These are phyloP conservation scores for Danaus plexippus DNA, from an alignment of 1,140 invertebrate species.

Conservation along the genomic window DNA sequence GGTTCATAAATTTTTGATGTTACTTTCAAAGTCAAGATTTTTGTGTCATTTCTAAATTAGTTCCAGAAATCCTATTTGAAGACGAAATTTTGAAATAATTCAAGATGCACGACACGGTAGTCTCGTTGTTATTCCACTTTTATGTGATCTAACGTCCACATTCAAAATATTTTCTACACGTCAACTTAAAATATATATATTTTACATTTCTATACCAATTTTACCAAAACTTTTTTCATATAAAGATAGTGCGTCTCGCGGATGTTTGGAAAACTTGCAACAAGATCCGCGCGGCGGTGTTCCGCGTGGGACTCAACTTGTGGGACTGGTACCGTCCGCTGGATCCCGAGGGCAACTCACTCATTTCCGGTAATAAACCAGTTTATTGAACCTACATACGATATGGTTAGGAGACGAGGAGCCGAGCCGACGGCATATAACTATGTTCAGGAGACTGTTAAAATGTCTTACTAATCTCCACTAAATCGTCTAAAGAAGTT, in stretches of 20 bases:
- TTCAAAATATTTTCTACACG: too few relatives aligned
- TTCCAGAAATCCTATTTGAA: neutral
- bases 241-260: conserved; percentile 52
- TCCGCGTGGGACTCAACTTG: conserved; percentile 77
- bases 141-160: too few relatives aligned
- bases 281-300: conserved; percentile 80
- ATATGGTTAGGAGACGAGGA: too few relatives aligned
- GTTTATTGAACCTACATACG: too few relatives aligned
- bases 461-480: too few relatives aligned
- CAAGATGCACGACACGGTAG: conserved; percentile 54
- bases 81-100: neutral
- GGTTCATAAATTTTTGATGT: too few relatives aligned
- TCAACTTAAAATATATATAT: too few relatives aligned
- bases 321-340: conserved; percentile 77
- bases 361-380: conserved; percentile 75
- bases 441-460: too few relatives aligned
- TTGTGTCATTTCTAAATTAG: conserved; percentile 3
- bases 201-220: too few relatives aligned
- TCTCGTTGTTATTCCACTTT: too few relatives aligned
- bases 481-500: too few relatives aligned
- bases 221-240: neutral
- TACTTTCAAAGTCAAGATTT: conserved; percentile 1
- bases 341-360: conserved; percentile 75
- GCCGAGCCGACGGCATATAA: too few relatives aligned
- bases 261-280: conserved; percentile 82